phyloP scores from a whole-genome alignment of 1,140 invertebrate genomes.

The Caerostris darwini region DNA sequence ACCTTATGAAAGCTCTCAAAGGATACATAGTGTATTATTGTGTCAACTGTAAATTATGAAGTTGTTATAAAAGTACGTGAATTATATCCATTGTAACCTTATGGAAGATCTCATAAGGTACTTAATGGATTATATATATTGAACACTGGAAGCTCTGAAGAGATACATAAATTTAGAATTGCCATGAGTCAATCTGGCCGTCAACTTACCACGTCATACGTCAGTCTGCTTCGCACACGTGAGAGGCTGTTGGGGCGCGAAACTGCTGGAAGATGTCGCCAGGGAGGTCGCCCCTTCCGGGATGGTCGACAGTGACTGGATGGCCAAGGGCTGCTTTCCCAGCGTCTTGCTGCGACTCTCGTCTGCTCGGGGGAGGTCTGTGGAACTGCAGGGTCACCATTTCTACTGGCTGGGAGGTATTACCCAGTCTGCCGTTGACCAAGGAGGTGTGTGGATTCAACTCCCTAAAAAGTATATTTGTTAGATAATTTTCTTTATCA shows the following conservation, averaged over 20 bases:
- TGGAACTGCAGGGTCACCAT: slow-evolving; percentile 73
- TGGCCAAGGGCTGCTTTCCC: slow-evolving; percentile 43
- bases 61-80: too few species aligned
- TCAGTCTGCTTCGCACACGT: slow-evolving; percentile 65
- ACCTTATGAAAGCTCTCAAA: too few species aligned
- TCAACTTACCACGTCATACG: slow-evolving; percentile 66
- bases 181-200: too few species aligned
- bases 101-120: too few species aligned
- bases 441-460: slow-evolving; percentile 54
- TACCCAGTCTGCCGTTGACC: slow-evolving; percentile 69
- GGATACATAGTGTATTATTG: too few species aligned
- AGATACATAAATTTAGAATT: too few species aligned
- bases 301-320: slow-evolving; percentile 50
- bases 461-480: neutral
- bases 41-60: too few species aligned
- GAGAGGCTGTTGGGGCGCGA: neutral
- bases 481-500: too few species aligned
- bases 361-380: neutral
- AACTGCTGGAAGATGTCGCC: slow-evolving; percentile 46
- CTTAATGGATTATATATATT: too few species aligned
- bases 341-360: neutral
- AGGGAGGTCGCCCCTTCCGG: neutral
- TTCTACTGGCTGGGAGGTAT: slow-evolving; percentile 66
- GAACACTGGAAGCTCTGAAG: too few species aligned
- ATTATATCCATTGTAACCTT: too few species aligned